Evolutionary conservation across 2,113 vertebrate genomes (phyloP).

Genomic region (Loxodonta africana): DNA sequence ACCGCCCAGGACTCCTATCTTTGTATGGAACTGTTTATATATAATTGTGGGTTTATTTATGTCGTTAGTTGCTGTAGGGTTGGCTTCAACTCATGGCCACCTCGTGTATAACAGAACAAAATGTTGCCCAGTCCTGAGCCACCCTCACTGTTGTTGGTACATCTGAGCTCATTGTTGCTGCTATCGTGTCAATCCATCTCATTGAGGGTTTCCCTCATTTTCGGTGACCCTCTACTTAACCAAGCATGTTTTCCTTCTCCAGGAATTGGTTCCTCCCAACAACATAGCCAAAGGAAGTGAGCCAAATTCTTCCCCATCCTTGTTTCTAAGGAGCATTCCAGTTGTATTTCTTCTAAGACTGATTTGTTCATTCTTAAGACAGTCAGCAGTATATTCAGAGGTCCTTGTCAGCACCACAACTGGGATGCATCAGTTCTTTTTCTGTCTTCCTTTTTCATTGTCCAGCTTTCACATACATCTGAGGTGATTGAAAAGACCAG

Average conservation of each 20-base stretch:
- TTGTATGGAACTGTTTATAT: not conserved
- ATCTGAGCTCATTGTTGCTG: too few species aligned
- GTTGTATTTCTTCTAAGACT: not conserved
- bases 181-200: too few species aligned
- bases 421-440: not conserved
- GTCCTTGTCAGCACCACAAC: not conserved
- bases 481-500: not conserved
- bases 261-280: not conserved
- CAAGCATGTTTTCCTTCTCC: not conserved
- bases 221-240: not conserved
- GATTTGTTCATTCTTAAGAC: not conserved
- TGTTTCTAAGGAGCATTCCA: not conserved
- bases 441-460: not conserved
- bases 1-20: not conserved
- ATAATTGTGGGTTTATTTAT: not conserved
- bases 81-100: not conserved
- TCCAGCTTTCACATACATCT: not conserved
- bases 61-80: not conserved
- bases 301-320: too few species aligned
- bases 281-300: not conserved
- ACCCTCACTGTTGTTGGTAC: not conserved
- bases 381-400: not conserved
- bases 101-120: not conserved
- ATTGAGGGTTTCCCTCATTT: not conserved
- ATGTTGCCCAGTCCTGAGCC: not conserved